phyloP scores from a whole-genome alignment of 2,113 vertebrate species.

The Chionis minor region DNA sequence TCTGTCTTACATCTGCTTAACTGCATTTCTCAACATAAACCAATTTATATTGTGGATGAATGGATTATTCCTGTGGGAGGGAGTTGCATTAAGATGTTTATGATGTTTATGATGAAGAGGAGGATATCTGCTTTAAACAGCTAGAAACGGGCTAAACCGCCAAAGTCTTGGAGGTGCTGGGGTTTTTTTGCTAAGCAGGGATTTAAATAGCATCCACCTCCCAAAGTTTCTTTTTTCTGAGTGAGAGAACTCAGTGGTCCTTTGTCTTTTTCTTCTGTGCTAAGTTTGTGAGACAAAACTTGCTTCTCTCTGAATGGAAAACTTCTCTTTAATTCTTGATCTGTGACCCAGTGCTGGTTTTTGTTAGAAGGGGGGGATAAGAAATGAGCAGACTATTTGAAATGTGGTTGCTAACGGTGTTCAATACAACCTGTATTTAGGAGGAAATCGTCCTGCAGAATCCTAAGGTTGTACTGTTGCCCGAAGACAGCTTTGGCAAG shows the following conservation, averaged over 20 bases:
- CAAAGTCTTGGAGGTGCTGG: neutral
- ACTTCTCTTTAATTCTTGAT: neutral
- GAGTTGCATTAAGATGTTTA: neutral
- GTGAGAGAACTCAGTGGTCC: neutral
- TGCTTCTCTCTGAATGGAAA: neutral
- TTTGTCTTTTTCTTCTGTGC: neutral
- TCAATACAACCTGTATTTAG: neutral
- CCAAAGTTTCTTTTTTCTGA: neutral
- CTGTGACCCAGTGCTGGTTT: neutral
- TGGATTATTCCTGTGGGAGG: neutral
- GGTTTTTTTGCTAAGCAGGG: neutral
- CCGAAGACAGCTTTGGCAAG: neutral
- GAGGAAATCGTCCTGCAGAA: neutral
- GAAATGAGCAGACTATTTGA: neutral
- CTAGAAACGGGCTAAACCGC: neutral
- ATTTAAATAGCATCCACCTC: neutral
- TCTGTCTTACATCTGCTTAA: neutral
- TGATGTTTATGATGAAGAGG: neutral
- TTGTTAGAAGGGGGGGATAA: neutral
- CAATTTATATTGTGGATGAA: neutral
- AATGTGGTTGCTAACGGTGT: neutral
- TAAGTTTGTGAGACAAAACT: neutral
- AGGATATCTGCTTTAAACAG: neutral
- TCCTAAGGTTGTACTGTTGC: neutral
- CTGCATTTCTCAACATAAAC: neutral